These are phyloP conservation scores for Callocephalon fimbriatum DNA, from an alignment of 2,113 vertebrate genomes.

Conservation along the genomic window DNA sequence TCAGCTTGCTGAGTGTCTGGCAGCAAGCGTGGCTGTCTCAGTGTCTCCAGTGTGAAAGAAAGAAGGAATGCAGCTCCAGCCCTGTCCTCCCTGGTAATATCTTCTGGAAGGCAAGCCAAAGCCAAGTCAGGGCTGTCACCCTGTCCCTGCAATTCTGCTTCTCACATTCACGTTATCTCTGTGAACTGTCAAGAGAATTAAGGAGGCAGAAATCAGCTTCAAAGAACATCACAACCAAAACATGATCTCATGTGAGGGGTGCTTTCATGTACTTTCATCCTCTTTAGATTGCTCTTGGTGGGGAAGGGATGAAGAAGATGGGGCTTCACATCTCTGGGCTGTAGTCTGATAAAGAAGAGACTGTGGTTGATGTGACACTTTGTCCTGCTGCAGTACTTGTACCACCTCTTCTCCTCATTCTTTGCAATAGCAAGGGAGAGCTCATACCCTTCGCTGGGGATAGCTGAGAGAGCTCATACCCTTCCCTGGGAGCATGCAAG, in stretches of 20 bases:
- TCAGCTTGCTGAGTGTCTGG: not conserved
- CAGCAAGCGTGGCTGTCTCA: not conserved
- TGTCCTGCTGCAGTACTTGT: not conserved
- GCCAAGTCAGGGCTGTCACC: constrained; percentile 16
- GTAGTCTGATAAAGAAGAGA: not conserved
- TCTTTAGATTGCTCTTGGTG: not conserved
- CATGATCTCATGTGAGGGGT: not conserved
- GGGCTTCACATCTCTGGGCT: not conserved
- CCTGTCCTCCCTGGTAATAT: not conserved
- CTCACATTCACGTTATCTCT: constrained; percentile 17
- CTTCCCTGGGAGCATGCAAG: not conserved
- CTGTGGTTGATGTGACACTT: not conserved
- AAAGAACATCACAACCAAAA: not conserved
- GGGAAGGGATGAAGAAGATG: not conserved
- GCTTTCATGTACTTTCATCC: not conserved
- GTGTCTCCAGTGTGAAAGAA: not conserved
- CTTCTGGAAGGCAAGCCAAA: not conserved
- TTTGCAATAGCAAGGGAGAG: not conserved
- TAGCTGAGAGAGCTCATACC: not conserved
- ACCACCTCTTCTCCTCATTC: not conserved
- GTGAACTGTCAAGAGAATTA: not conserved
- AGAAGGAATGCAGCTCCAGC: not conserved
- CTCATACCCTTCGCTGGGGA: not conserved
- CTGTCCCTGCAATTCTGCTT: not conserved
- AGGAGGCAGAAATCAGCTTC: constrained; percentile 31